Conservation (phyloP, 2,113 vertebrate genomes). For the Cinclus mexicanus region DNA sequence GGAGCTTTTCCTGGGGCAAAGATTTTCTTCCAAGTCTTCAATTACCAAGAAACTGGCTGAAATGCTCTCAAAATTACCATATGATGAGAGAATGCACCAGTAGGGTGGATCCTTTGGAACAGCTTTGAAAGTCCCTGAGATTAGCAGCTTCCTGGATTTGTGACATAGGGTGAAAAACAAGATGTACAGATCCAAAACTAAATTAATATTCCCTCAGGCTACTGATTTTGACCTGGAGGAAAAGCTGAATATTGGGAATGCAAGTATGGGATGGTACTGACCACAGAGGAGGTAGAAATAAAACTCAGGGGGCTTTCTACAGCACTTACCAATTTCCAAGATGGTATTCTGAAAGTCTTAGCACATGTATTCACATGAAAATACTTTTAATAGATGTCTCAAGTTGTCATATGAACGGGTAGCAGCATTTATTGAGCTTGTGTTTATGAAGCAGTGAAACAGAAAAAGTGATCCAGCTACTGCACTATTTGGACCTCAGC, state of each 20-base stretch:
- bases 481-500: neutral
- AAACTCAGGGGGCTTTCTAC: neutral
- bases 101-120: neutral
- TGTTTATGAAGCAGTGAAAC: neutral
- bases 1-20: neutral
- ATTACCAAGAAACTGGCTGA: neutral
- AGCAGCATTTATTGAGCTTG: neutral
- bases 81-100: neutral
- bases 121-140: neutral
- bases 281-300: neutral
- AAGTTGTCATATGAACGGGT: neutral
- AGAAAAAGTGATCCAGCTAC: neutral
- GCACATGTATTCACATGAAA: neutral
- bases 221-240: neutral
- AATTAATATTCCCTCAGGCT: neutral
- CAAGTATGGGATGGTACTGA: neutral
- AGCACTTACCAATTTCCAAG: neutral
- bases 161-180: neutral
- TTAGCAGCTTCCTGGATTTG: neutral
- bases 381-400: neutral
- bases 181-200: neutral
- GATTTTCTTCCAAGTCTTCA: neutral
- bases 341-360: neutral
- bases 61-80: neutral
- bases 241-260: neutral